phyloP scores from a whole-genome alignment of 2,113 vertebrate genomes.

The Opisthocomus hoazin region DNA sequence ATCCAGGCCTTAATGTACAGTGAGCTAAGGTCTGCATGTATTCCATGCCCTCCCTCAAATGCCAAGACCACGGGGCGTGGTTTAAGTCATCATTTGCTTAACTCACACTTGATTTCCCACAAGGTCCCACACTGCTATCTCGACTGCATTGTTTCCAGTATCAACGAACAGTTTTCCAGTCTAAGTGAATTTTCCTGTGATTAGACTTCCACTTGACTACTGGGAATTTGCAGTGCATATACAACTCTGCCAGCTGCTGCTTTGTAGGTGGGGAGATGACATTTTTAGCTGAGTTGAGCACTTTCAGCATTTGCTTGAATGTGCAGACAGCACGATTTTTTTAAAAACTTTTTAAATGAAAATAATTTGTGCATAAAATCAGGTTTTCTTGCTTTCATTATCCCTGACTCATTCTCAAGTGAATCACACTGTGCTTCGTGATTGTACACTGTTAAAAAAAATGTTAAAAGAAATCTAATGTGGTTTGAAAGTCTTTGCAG shows the following conservation, averaged over 20 bases:
- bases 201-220: neutral
- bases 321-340: neutral
- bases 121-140: neutral
- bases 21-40: neutral
- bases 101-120: neutral
- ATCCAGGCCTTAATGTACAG: neutral
- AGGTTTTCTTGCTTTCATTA: neutral
- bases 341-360: neutral
- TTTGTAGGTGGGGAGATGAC: rapidly evolving
- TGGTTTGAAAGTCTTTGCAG: neutral
- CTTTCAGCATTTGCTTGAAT: neutral
- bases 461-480: neutral
- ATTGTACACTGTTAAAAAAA: rapidly evolving
- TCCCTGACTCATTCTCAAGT: neutral
- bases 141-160: neutral
- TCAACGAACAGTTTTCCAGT: neutral
- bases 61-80: neutral
- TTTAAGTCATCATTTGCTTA: neutral
- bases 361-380: neutral
- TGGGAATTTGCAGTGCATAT: neutral
- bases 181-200: neutral
- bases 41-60: neutral
- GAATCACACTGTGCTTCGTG: neutral
- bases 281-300: neutral
- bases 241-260: neutral